A percentile compares a stretch with the other conserved stretches of the same genome.
phyloP scores from a whole-genome alignment of 30 jellyfish, hydroid and myxozoan genomes.

The Aurelia coerulea region DNA sequence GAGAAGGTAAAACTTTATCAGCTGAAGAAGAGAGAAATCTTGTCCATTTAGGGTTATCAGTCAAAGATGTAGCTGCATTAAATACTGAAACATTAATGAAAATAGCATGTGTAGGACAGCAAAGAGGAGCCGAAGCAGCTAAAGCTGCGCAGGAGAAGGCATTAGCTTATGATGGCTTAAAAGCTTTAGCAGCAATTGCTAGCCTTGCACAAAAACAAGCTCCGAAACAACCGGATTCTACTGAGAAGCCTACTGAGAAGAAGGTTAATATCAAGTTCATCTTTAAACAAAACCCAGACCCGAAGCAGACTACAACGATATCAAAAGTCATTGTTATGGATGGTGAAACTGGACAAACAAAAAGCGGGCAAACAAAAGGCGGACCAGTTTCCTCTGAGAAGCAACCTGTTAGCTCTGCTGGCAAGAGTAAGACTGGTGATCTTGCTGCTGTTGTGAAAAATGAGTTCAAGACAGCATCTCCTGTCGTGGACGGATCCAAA shows the following conservation, averaged over 20 bases:
- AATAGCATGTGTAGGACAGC: neutral
- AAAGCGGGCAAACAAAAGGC: too few relatives aligned
- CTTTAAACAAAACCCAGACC: neutral
- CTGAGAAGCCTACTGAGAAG: neutral
- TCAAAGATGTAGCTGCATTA: conserved; percentile 22
- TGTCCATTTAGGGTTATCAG: conserved; percentile 34
- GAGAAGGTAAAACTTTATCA: conserved; percentile 39
- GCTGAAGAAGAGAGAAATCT: conserved; percentile 51
- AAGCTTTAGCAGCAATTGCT: conserved; percentile 26
- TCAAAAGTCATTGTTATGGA: neutral
- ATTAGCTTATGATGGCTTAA: neutral
- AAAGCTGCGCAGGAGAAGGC: neutral
- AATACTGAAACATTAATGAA: neutral
- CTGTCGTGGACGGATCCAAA: too few relatives aligned
- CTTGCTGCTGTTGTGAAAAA: too few relatives aligned
- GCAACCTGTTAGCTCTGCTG: too few relatives aligned
- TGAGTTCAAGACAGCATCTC: too few relatives aligned
- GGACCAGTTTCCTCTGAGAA: too few relatives aligned
- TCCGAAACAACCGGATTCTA: too few relatives aligned
- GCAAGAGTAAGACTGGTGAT: too few relatives aligned
- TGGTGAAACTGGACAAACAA: too few relatives aligned
- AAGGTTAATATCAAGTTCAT: neutral
- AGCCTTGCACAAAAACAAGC: conserved; percentile 16
- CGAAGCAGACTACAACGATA: neutral
- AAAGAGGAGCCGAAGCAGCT: neutral